Conservation (phyloP, 2,888 invertebrate species). For the Ellobium chinense region DNA sequence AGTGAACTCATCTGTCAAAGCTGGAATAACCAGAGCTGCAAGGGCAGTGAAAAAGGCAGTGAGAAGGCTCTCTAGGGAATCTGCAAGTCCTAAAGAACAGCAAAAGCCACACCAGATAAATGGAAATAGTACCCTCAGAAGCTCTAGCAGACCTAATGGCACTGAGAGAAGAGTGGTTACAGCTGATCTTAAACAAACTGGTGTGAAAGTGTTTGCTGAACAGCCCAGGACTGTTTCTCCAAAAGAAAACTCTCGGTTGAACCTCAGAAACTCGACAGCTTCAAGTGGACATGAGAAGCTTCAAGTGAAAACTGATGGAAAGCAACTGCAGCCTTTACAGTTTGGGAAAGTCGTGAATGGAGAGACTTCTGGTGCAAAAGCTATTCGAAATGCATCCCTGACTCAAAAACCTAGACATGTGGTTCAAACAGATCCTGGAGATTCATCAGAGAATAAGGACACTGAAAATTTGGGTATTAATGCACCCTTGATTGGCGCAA, state of each 20-base stretch:
- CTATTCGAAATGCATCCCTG: neutral
- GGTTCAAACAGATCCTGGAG: neutral
- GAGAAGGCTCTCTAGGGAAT: neutral
- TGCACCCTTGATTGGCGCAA: neutral
- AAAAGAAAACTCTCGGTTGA: no score
- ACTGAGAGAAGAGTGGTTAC: neutral
- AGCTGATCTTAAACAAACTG: no score
- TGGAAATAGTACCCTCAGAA: neutral
- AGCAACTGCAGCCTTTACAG: neutral
- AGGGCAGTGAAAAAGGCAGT: neutral
- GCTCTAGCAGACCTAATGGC: neutral
- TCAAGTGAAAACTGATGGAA: neutral
- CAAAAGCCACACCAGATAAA: neutral
- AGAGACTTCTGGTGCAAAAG: neutral
- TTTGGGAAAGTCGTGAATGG: neutral
- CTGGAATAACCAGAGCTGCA: neutral
- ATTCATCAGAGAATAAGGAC: neutral
- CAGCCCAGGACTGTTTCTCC: no score
- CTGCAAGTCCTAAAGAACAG: neutral
- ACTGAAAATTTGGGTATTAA: neutral
- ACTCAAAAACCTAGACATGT: neutral
- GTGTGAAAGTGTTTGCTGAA: no score
- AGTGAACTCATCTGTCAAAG: neutral
- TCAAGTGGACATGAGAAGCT: neutral
- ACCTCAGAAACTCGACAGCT: no score